Percentiles rank a stretch among this genome's conserved stretches.
phyloP scores from a whole-genome alignment of 2,797 vertebrate genomes.

The Chaenodraco wilsoni region DNA sequence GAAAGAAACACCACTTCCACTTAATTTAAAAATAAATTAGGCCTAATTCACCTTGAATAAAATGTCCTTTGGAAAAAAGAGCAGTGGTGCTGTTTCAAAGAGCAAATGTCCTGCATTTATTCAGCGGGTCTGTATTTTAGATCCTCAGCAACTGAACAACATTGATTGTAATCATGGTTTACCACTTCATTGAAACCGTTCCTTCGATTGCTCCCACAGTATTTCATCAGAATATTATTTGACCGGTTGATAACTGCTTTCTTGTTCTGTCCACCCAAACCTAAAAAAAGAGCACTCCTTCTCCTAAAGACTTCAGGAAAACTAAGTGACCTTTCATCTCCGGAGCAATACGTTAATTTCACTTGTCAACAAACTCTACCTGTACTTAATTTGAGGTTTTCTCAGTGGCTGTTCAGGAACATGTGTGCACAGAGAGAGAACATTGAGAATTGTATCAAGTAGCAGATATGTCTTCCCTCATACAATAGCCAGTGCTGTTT shows the following conservation, averaged over 20 bases:
- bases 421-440: slow-evolving; percentile 35
- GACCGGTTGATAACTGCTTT: slow-evolving; percentile 28
- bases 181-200: background rate
- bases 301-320: slow-evolving; percentile 28
- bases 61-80: background rate
- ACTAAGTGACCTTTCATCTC: slow-evolving; percentile 37
- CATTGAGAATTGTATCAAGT: slow-evolving; percentile 60
- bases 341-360: slow-evolving; percentile 7
- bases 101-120: background rate
- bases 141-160: background rate
- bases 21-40: too few species aligned
- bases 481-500: slow-evolving; percentile 82
- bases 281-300: background rate
- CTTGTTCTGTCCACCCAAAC: slow-evolving; percentile 9
- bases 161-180: background rate
- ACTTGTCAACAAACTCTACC: slow-evolving; percentile 11
- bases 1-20: background rate
- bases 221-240: background rate
- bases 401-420: slow-evolving; percentile 12
- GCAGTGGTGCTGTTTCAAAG: background rate
- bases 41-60: too few species aligned
- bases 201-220: background rate
- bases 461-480: slow-evolving; percentile 64
- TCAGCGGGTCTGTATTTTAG: background rate
- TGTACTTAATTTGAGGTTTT: slow-evolving; percentile 6